Base-by-base conservation (phyloP, 2,797 vertebrate species). In the Silurus lanzhouensis region DNA sequence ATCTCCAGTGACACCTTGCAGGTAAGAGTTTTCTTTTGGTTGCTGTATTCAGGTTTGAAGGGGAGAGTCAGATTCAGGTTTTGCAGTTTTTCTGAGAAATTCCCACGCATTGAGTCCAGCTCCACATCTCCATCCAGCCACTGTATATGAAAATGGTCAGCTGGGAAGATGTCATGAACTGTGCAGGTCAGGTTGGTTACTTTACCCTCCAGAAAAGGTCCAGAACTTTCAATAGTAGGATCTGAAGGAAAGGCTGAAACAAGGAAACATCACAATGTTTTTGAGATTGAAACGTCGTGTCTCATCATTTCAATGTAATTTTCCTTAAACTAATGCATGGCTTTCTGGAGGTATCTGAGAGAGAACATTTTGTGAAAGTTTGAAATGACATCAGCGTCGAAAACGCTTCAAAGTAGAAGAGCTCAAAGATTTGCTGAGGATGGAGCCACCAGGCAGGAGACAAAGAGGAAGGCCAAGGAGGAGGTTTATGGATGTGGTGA, bases 211-310 rank as follows among this genome's bases (percentile, higher is more conserved):
- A 92, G 87, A 76, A 92, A 85, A 0, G 92, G 89, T 9, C 90
- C 88, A 0, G 88, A 91, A 25, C 91, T 86, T 83, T 92, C 90
- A 75, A 99, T 91, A 48, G 96, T 12, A 0, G 96, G 97, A 87
- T 95, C 93, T 17, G 91, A 95, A 0, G 95, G 94, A 74, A 98
- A 96, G 19, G 97, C 98, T 99, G 91, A 72, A 85, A 82, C 19
- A 6, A 67, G 61, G 44, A 19, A 80, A 63, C 6, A 44, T 9
- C 48, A 38, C 38, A 38, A 38, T 38, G 38, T 78, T 81, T 14
- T 27, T 58, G 7, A 4, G 4, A 38, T 38, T 38, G 38, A 38
- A 38, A 38, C 38, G 15, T 74, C 4, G 8, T 82, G n/a, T 60
- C 83, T 68, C 25, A 15, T 75, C 46, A 74, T 67, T 48, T 57